Conservation (phyloP, 2,888 invertebrate genomes). For the Clanis bilineata region DNA sequence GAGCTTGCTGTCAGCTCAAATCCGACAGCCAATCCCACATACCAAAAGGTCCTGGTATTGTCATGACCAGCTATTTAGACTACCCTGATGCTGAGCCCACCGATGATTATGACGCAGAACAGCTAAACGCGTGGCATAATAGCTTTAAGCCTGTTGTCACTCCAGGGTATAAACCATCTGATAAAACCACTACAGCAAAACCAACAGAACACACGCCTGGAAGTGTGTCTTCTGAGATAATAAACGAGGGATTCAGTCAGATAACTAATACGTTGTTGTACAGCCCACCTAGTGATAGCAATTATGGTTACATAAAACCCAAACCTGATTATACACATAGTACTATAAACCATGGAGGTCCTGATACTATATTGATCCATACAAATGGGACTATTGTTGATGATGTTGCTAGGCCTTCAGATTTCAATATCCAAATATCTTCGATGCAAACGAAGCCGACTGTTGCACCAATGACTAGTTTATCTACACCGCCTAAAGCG, state of each 20-base stretch:
- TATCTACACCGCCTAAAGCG: conserved; percentile 54
- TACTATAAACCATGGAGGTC: conserved; percentile 82
- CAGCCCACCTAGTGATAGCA: conserved; percentile 71
- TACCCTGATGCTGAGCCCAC: conserved; percentile 68
- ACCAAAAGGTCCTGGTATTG: conserved; percentile 74
- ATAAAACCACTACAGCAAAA: conserved; percentile 48
- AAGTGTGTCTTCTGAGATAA: conserved; percentile 69
- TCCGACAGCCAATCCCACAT: conserved; percentile 73
- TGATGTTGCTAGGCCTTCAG: conserved; percentile 75
- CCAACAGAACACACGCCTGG: conserved; percentile 60
- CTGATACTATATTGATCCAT: conserved; percentile 85
- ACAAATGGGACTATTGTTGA: conserved; percentile 80
- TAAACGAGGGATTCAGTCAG: conserved; percentile 80
- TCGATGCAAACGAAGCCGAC: conserved; percentile 77
- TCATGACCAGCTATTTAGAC: conserved; percentile 74
- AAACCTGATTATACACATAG: conserved; percentile 77
- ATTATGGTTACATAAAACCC: conserved; percentile 53
- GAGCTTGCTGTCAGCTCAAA: conserved; percentile 92
- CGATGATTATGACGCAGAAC: conserved; percentile 67
- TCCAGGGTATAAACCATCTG: conserved; percentile 68
- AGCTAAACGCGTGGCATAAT: conserved; percentile 68
- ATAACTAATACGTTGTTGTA: conserved; percentile 79
- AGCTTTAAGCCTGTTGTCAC: conserved; percentile 75
- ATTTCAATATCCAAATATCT: conserved; percentile 74
- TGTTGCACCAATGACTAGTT: conserved; percentile 51